Base-by-base conservation (phyloP, 2,113 vertebrate species). In the Sialia sialis region DNA sequence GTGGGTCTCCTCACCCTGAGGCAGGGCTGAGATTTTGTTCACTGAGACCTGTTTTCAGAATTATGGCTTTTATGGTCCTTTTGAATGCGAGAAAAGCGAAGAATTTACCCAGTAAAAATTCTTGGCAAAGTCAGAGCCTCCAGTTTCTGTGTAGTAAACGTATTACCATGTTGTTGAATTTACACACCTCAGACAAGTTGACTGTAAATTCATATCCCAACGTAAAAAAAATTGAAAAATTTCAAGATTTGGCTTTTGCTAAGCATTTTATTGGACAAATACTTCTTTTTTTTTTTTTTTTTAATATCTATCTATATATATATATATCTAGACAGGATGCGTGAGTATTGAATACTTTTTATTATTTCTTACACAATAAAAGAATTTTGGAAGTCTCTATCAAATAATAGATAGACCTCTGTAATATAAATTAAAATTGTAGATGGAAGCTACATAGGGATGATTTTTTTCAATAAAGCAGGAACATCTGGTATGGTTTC, bases 41-140 rank as follows among this genome's bases (percentile, higher is more conserved):
- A 63, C n/a, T 43, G 51, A 27, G 41, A 80, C 43, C 34, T 13
- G 0, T 81, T 95, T 62, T 63, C 55, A 87, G 49, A 75, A 22
- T 32, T 82, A 78, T 13, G 66, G 39, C 26, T 75, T 91, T 94
- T 76, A 75, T 52, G 34, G 21, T 38, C 34, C 68, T 56, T 76
- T 13, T 54, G 34, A 66, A 95, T 75, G 74, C 51, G 78, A 87
- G 90, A 87, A 79, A 94, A 91, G 32, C 1, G 4, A 69, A 91
- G 67, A 82, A 95, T 83, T 93, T 83, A 41, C 30, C 19, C 16
- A 66, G 63, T 86, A 90, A 96, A 95, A 93, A 88, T 92, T 92
- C 79, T 72, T 93, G 91, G 70, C 87, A 56, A 78, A 73, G 62
- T 32, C 29, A 3, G 13, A 89, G 13, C 38, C 74, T 73, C 10